A percentile compares a stretch with the other conserved stretches of the same genome.
Evolutionary conservation across 2,888 invertebrate genomes (phyloP).

Genomic region (Ophioninae sp.): DNA sequence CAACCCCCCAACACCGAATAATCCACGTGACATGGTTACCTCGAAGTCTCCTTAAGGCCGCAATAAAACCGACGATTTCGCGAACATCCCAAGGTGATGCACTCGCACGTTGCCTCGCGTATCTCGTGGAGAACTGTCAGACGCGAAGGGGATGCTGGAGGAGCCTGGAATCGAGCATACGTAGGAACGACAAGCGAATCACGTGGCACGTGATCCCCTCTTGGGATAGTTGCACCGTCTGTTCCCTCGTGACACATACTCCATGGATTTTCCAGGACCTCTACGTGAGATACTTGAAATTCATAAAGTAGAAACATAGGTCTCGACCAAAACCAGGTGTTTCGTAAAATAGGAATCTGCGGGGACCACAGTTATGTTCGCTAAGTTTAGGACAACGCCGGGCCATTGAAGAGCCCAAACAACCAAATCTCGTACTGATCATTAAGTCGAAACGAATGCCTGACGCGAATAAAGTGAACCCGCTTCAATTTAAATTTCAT

Average conservation of each 20-base stretch:
- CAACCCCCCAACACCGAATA: too few species aligned
- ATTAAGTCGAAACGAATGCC: too few species aligned
- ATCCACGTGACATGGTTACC: slow-evolving; percentile 22
- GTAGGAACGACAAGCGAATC: slow-evolving; percentile 35
- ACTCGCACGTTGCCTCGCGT: slow-evolving; percentile 32
- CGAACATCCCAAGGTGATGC: slow-evolving; percentile 32
- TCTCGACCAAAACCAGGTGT: too few species aligned
- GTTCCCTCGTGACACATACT: neutral
- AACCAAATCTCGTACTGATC: too few species aligned
- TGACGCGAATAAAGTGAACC: too few species aligned
- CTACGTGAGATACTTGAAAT: neutral
- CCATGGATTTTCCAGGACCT: neutral
- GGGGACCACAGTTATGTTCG: neutral
- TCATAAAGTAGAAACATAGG: neutral
- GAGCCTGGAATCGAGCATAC: neutral
- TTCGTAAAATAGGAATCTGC: neutral
- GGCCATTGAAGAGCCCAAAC: neutral
- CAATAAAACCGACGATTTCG: slow-evolving; percentile 34
- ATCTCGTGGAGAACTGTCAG: slow-evolving; percentile 11
- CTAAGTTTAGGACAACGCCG: neutral
- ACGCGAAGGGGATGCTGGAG: neutral
- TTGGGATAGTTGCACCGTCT: neutral
- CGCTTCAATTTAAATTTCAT: too few species aligned
- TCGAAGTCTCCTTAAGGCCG: neutral
- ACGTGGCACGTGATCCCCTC: slow-evolving; percentile 27